A percentile compares a stretch with the other conserved stretches of the same genome.
phyloP scores from a whole-genome alignment of 2,888 invertebrate genomes.

The Drosophila mulleri region DNA sequence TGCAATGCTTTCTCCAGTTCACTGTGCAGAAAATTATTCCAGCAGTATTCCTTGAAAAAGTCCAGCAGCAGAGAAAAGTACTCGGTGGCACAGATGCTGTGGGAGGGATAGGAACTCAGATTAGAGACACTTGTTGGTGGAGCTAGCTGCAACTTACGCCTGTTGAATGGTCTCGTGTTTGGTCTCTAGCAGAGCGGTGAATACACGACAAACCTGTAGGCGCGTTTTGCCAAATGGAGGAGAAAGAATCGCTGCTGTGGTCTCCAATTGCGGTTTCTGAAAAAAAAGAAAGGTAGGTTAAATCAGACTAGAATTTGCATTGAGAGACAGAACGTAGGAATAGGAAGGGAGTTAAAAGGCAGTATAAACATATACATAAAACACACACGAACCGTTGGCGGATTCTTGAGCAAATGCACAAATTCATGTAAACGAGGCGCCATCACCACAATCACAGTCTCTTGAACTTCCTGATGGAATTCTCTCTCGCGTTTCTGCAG shows the following conservation, averaged over 20 bases:
- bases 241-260: slow-evolving; percentile 89
- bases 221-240: slow-evolving; percentile 92
- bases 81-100: slow-evolving; percentile 85
- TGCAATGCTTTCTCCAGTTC: slow-evolving; percentile 93
- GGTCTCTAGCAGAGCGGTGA: slow-evolving; percentile 91
- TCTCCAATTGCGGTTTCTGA: slow-evolving; percentile 88
- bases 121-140: background rate
- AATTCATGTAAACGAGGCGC: slow-evolving; percentile 89
- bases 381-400: slow-evolving; percentile 88
- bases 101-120: background rate
- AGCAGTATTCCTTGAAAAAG: slow-evolving; percentile 94
- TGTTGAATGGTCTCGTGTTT: slow-evolving; percentile 90
- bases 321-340: background rate
- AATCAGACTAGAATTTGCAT: background rate
- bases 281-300: slow-evolving; percentile 16
- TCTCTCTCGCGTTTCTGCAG: slow-evolving; percentile 86
- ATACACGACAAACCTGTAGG: slow-evolving; percentile 91
- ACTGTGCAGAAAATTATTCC: slow-evolving; percentile 98
- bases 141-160: slow-evolving; percentile 85
- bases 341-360: background rate
- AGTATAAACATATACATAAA: background rate
- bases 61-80: slow-evolving; percentile 90
- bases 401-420: slow-evolving; percentile 88
- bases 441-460: slow-evolving; percentile 88
- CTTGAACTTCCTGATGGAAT: slow-evolving; percentile 87